phyloP scores from a whole-genome alignment of 2,113 vertebrate genomes.

The Empidonax traillii region DNA sequence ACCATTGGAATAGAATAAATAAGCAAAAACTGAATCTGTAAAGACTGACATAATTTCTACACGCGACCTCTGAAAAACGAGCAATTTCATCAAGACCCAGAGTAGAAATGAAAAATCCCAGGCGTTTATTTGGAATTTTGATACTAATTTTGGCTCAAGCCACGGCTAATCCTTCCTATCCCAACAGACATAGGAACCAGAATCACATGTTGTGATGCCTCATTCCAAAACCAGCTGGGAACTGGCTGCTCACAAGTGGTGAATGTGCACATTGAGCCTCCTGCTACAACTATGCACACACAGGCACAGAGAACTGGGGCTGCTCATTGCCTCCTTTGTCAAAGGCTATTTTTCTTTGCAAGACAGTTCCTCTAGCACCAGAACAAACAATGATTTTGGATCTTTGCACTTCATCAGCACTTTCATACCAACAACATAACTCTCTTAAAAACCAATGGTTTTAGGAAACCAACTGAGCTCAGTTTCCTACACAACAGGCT shows the following conservation, averaged over 20 bases:
- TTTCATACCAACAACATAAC: not conserved
- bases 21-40: not conserved
- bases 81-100: not conserved
- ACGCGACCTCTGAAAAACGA: no score
- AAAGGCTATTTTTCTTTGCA: not conserved
- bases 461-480: not conserved
- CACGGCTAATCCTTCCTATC: not conserved
- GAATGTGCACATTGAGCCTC: not conserved
- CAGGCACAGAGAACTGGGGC: not conserved
- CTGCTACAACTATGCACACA: not conserved
- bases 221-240: not conserved
- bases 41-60: not conserved
- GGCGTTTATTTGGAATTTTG: not conserved
- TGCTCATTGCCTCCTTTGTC: conserved; percentile 1
- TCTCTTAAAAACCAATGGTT: not conserved
- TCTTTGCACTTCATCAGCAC: not conserved
- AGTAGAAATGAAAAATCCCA: not conserved
- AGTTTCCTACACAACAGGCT: not conserved
- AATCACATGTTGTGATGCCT: not conserved
- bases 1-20: not conserved
- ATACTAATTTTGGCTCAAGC: not conserved
- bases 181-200: not conserved
- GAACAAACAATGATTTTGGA: conserved; percentile 33
- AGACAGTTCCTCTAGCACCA: not conserved
- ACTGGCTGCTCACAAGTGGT: not conserved